A percentile compares a stretch with the other conserved stretches of the same genome.
These are phyloP conservation scores for Ostrea denselamellosa DNA, from an alignment of 1,140 invertebrate species.

Conservation along the genomic window DNA sequence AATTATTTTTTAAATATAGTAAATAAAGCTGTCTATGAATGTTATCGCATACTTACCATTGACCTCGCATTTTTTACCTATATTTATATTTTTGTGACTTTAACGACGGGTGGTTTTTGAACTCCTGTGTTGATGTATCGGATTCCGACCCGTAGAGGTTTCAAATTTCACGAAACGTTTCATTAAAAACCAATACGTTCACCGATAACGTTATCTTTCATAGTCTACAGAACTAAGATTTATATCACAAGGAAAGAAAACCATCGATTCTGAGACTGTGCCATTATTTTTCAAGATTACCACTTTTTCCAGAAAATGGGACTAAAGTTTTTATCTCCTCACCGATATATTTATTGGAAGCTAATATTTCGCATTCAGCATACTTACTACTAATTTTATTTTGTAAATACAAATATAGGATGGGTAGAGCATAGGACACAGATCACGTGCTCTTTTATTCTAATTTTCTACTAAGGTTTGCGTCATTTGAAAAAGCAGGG, in stretches of 20 bases:
- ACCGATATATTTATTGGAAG: too few relatives aligned
- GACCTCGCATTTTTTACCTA: conserved; percentile 29
- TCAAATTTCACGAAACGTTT: background rate
- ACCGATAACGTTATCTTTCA: background rate
- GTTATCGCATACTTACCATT: background rate
- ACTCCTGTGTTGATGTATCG: background rate
- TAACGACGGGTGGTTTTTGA: background rate
- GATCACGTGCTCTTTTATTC: too few relatives aligned
- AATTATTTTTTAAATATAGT: conserved; percentile 15
- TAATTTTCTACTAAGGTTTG: background rate
- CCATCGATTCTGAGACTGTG: too few relatives aligned
- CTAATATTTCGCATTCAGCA: too few relatives aligned
- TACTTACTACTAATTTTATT: too few relatives aligned
- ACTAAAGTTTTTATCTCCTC: too few relatives aligned
- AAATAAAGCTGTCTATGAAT: background rate
- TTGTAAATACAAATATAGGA: too few relatives aligned
- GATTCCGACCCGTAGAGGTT: background rate
- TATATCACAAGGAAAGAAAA: too few relatives aligned
- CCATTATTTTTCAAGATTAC: too few relatives aligned
- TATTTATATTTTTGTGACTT: background rate
- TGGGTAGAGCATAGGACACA: too few relatives aligned
- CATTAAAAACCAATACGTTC: background rate
- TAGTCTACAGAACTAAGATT: background rate
- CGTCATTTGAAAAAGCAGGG: background rate
- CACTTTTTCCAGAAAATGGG: too few relatives aligned